phyloP scores from a whole-genome alignment of 2,797 vertebrate genomes.

The Lepidocolaptes lacrymiger region DNA sequence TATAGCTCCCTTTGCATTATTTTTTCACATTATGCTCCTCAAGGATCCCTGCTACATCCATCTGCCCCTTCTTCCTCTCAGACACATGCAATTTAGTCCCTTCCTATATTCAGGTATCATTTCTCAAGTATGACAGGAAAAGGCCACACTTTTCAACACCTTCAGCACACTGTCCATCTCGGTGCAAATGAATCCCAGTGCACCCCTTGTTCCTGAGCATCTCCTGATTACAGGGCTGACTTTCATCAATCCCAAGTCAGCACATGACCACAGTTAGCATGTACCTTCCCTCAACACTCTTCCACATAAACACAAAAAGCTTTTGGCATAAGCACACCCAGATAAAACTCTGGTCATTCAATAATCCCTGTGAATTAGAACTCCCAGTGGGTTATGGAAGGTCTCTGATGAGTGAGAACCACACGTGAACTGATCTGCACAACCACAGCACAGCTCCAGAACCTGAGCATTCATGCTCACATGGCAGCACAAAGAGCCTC shows the following conservation, averaged over 20 bases:
- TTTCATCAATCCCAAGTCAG: neutral
- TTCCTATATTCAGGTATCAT: neutral
- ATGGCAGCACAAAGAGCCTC: neutral
- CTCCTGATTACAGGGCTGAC: neutral
- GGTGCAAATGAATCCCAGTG: conserved; percentile 13
- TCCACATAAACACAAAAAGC: neutral
- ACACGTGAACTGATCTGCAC: neutral
- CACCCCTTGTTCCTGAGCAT: neutral
- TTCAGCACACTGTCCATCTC: neutral
- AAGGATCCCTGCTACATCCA: neutral
- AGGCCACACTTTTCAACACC: neutral
- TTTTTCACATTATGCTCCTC: neutral
- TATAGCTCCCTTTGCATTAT: neutral
- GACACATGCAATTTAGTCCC: accelerated
- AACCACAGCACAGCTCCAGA: neutral
- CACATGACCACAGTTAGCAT: accelerated
- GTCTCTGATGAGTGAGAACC: neutral
- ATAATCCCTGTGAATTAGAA: neutral
- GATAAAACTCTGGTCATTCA: neutral
- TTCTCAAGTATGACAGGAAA: neutral
- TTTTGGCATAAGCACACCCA: neutral
- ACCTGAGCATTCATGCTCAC: neutral
- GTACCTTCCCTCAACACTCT: neutral
- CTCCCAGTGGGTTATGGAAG: neutral
- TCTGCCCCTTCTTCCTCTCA: neutral